Evolutionary conservation across 2,113 vertebrate genomes (phyloP), one percentile per base, ranked within the genome.

Genomic region (Ameiurus melas): DNA sequence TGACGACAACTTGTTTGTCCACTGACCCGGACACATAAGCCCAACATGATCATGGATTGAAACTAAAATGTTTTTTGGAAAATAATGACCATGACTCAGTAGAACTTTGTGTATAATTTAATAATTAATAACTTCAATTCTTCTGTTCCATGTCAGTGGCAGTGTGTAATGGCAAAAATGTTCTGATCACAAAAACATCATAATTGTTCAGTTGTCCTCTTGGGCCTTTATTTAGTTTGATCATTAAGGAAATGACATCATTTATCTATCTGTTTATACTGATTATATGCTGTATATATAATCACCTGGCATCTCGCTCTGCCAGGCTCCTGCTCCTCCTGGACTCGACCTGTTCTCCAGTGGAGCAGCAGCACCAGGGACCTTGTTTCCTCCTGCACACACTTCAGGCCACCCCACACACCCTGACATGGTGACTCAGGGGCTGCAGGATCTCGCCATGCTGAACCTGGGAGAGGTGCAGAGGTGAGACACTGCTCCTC

Each of bases 301-400:
- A 75, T 57, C 7, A 55, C 17, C 2, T 10, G 51, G 2, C 0
- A 14, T 12, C 19, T 57, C 27, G 8, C 7, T 16, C 30, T 82
- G 10, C 60, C 89, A 96, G 95, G 92, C 93, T 88, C 90, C 94
- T 27, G 94, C 93, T 81, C 58, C 94, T 25, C 58, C 94, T 25
- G 93, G 93, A 57, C 88, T 96, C 92, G 96, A 97, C 91, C 92
- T 97, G 91, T 97, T 98, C 89, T 93, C 94, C 58, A 86, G 93
- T 66, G 91, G 92, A 53, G 92, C 90, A 39, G 91, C 91, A 1
- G 91, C 89, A 84, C 89, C 95, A 89, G 64, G 92, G 91, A 83
- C 92, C 89, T 57, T 55, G 79, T 90, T 93, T 94, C 88, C 93
- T 92, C 77, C 93, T 88, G 60, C 91, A 92, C 83, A 33, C 90